Evolutionary conservation across 2,888 invertebrate genomes (phyloP), one percentile per base, ranked within the genome.

Genomic region (Hoplodrina blanda): DNA sequence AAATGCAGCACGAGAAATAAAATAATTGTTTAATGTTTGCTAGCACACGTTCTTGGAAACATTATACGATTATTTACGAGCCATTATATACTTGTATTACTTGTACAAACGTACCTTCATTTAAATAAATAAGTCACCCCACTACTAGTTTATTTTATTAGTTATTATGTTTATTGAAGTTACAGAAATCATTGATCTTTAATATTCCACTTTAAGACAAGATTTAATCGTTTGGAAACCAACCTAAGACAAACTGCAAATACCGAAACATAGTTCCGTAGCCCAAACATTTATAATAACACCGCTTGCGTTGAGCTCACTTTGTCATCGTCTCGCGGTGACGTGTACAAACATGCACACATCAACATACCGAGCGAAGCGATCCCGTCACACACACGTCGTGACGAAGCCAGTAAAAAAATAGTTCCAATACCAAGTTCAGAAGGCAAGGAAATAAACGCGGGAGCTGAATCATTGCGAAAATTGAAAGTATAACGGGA

Each of bases 401-500:
- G 74, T 74, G 80, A 82, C 78, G 78, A 82, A 83, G 73, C 76
- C 67, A 80, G 78, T 57, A 78, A 88, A 87, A 84, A 84, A 88
- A 88, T 88, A 87, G 87, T 89, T 87, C 63, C 64, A 67, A 68
- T 74, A 66, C 64, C 73, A 74, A 78, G 69, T 76, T 77, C 72
- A 77, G 68, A 77, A 54, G 73, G 69, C 80, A 84, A 82, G 80
- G 75, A 79, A 80, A 83, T 83, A 87, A 86, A 83, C 78, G 83
- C 79, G 66, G 54, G 54, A 81, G 84, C 85, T 86, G 88, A 88
- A 86, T 87, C 89, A 88, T 87, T 85, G 82, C 75, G 81, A 78
- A 88, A 86, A 88, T 89, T 89, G 89, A 89, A 89, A 87, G 86
- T 86, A 85, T 85, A 85, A 84, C 83, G 79, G 54, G 57, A 69